These are phyloP conservation scores for Podarcis muralis DNA, from an alignment of 2,113 vertebrate genomes.

Conservation along the genomic window DNA sequence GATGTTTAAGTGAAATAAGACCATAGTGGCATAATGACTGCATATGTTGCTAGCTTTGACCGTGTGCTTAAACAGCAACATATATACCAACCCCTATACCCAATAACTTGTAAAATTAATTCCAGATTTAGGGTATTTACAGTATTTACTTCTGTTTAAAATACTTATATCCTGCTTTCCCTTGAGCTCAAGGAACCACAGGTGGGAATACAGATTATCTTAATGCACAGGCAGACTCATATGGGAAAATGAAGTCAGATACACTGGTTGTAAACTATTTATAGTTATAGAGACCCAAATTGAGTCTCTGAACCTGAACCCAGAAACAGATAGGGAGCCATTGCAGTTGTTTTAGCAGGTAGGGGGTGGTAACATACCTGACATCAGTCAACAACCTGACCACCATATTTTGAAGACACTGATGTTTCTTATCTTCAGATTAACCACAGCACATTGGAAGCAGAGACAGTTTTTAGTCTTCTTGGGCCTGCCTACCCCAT, in stretches of 20 bases:
- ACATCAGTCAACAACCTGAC: background rate
- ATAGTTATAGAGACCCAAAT: background rate
- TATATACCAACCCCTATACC: background rate
- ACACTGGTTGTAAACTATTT: background rate
- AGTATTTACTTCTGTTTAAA: background rate
- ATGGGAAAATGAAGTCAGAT: background rate
- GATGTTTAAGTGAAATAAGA: background rate
- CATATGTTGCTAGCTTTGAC: background rate
- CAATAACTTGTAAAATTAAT: background rate
- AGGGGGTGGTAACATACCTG: too few relatives aligned
- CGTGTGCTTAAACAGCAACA: background rate
- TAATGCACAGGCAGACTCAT: background rate
- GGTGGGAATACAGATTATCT: background rate
- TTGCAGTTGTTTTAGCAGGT: background rate
- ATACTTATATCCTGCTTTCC: background rate
- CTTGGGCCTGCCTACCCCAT: background rate
- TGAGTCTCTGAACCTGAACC: background rate
- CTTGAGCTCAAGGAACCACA: background rate
- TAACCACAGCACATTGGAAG: background rate
- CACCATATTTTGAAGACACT: background rate
- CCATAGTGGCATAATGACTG: background rate
- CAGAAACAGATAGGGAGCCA: background rate
- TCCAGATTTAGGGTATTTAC: background rate
- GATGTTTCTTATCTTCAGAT: background rate
- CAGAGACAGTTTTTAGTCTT: background rate